Evolutionary conservation across 2,113 vertebrate species (phyloP).

Genomic region (Hippopotamus amphibius): DNA sequence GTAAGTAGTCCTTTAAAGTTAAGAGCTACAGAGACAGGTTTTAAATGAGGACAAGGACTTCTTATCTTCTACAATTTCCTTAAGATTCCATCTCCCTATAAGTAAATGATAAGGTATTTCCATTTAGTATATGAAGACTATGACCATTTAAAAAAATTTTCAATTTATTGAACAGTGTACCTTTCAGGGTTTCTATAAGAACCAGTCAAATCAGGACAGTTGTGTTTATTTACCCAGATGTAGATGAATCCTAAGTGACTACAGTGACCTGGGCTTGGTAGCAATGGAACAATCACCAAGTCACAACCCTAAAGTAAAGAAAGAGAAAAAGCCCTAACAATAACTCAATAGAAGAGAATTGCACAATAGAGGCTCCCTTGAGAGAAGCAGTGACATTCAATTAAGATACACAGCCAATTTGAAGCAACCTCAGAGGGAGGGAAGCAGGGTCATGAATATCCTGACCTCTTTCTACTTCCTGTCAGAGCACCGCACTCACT

Average conservation of each 20-base stretch:
- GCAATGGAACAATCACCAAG: not conserved
- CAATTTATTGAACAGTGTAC: not conserved
- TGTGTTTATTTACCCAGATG: not conserved
- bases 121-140: not conserved
- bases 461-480: too few species aligned
- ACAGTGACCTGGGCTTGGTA: not conserved
- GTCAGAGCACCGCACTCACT: not conserved
- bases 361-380: rapidly evolving
- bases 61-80: not conserved
- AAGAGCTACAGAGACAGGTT: not conserved
- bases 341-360: not conserved
- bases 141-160: not conserved
- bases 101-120: not conserved
- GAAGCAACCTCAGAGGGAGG: not conserved
- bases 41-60: not conserved
- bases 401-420: not conserved
- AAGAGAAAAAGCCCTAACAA: not conserved
- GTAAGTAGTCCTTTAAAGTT: not conserved
- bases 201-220: not conserved
- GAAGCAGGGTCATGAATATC: not conserved
- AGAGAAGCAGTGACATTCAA: not conserved
- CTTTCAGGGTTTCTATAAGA: not conserved
- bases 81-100: not conserved
- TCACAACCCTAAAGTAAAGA: not conserved
- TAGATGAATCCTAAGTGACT: not conserved